Evolutionary conservation across 35 echinoderm and acorn worm species (phyloP).

Genomic region (Apostichopus parvimensis): DNA sequence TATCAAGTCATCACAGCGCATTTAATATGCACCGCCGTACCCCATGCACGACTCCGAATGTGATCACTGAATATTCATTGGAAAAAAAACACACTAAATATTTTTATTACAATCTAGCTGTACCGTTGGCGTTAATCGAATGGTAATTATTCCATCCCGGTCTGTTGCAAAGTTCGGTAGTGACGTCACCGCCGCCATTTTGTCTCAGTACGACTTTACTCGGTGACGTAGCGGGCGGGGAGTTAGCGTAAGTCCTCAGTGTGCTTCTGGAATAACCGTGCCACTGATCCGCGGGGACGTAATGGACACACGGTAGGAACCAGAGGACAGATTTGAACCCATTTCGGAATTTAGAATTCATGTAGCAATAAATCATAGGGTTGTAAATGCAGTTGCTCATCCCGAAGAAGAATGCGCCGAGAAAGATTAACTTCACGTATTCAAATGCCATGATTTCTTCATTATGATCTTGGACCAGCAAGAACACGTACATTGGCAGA

Average conservation of each 20-base stretch:
- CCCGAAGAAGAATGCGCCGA: conserved; percentile 30
- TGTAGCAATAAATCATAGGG: conserved; percentile 55
- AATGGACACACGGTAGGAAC: conserved; percentile 47
- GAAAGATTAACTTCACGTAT: conserved; percentile 49
- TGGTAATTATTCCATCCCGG: conserved; percentile 11
- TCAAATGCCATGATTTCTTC: not conserved
- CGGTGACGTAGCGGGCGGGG: conserved; percentile 11
- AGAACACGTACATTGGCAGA: conserved; percentile 51
- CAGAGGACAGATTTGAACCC: conserved; percentile 56
- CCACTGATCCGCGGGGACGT: conserved; percentile 14
- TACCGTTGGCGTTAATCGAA: conserved; percentile 13
- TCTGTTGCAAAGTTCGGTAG: conserved; percentile 10
- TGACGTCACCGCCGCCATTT: conserved; percentile 15
- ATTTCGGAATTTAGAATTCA: conserved; percentile 57
- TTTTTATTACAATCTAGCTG: not conserved
- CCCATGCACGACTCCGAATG: no score
- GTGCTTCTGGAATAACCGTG: conserved; percentile 35
- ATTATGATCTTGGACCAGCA: conserved; percentile 33
- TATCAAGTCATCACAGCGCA: no score
- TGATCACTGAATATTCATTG: no score
- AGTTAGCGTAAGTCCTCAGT: not conserved
- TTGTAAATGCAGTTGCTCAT: conserved; percentile 68
- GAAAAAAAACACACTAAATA: no score
- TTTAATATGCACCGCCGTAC: no score
- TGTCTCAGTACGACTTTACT: conserved; percentile 31